Evolutionary conservation across 1,140 invertebrate species (phyloP).

Genomic region (Drosophila arizonae): DNA sequence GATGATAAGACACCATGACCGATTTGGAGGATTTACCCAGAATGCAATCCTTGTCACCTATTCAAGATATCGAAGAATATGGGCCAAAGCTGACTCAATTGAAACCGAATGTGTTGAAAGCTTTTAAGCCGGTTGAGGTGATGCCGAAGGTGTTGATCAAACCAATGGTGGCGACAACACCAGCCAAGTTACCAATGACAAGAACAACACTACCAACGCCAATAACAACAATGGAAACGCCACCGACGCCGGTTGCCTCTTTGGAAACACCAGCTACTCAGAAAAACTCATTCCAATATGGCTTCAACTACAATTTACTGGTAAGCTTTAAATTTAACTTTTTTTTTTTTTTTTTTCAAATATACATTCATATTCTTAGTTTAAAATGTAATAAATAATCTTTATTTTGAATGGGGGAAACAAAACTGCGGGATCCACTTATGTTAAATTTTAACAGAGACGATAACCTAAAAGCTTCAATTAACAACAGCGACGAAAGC

Average conservation of each 20-base stretch:
- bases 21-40: slow-evolving; percentile 76
- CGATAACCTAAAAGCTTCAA: neutral
- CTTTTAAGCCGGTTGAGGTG: slow-evolving; percentile 38
- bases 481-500: slow-evolving; percentile 8
- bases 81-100: slow-evolving; percentile 27
- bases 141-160: slow-evolving; percentile 56
- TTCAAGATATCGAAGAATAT: slow-evolving; percentile 59
- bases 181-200: slow-evolving; percentile 17
- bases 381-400: neutral
- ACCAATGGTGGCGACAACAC: slow-evolving; percentile 56
- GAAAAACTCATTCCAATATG: slow-evolving; percentile 18
- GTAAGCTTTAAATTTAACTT: slow-evolving; percentile 16
- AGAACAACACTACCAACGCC: slow-evolving; percentile 12
- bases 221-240: slow-evolving; percentile 1
- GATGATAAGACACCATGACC: slow-evolving; percentile 55
- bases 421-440: slow-evolving; percentile 23
- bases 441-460: neutral
- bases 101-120: slow-evolving; percentile 39
- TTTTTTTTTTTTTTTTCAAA: neutral
- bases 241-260: neutral
- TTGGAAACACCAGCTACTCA: slow-evolving; percentile 24
- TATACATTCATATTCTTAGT: neutral
- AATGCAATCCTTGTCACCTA: slow-evolving; percentile 75
- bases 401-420: neutral
- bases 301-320: slow-evolving; percentile 36